These are phyloP conservation scores for Cataglyphis rosenhaueri DNA, from an alignment of 2,888 invertebrate species.

Conservation along the genomic window DNA sequence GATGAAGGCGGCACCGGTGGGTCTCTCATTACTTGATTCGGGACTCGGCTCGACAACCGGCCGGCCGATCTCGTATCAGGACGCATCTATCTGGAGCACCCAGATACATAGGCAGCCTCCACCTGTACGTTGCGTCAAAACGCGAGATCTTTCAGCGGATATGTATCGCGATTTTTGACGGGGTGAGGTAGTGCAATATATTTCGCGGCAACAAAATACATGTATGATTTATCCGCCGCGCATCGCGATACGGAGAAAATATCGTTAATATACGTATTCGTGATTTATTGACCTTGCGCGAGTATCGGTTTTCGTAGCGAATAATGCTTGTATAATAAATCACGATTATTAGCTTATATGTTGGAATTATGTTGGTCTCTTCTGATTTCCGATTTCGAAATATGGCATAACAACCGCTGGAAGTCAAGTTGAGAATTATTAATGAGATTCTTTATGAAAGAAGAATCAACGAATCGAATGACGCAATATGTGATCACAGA, in stretches of 20 bases:
- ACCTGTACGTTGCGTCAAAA: conserved; percentile 34
- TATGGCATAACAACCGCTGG: neutral
- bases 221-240: conserved; percentile 33
- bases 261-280: conserved; percentile 29
- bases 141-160: conserved; percentile 19
- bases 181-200: conserved; percentile 21
- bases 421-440: neutral
- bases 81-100: conserved; percentile 74
- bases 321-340: conserved; percentile 26
- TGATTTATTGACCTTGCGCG: conserved; percentile 30
- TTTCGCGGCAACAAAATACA: neutral
- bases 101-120: conserved; percentile 57
- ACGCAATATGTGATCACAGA: neutral
- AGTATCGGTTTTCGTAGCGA: conserved; percentile 21
- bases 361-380: neutral
- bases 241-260: conserved; percentile 39
- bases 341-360: conserved; percentile 8
- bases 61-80: conserved; percentile 71
- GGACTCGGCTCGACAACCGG: conserved; percentile 63
- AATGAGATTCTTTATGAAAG: neutral
- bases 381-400: neutral
- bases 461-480: neutral
- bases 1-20: conserved; percentile 66
- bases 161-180: conserved; percentile 34
- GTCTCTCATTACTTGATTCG: conserved; percentile 72